phyloP scores from a whole-genome alignment of 2,797 vertebrate genomes.

The Urocyon cinereoargenteus region DNA sequence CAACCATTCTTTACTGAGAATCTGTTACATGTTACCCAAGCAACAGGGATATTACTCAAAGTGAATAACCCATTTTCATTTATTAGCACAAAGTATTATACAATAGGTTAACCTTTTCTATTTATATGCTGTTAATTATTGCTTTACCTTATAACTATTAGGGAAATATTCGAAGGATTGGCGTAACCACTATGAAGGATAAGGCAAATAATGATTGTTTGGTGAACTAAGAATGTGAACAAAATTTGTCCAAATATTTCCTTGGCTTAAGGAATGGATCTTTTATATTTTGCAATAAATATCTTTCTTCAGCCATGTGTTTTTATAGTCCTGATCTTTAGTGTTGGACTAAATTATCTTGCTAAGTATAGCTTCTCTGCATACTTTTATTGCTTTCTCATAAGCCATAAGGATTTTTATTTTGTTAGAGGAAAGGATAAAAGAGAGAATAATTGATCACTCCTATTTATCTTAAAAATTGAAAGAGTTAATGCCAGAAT shows the following conservation, averaged over 20 bases:
- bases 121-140: neutral
- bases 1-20: neutral
- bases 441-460: conserved; percentile 18
- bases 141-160: neutral
- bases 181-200: neutral
- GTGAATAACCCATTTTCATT: neutral
- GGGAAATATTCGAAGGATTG: neutral
- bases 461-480: conserved; percentile 34
- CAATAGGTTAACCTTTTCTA: neutral
- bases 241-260: conserved; percentile 18
- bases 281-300: conserved; percentile 30
- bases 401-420: conserved; percentile 31
- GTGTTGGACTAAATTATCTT: conserved; percentile 53
- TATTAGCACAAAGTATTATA: neutral
- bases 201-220: conserved; percentile 27
- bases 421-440: conserved; percentile 41
- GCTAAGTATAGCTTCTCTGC: neutral
- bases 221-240: conserved; percentile 10
- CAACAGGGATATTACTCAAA: neutral
- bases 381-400: conserved; percentile 36
- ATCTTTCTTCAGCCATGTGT: neutral
- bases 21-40: neutral
- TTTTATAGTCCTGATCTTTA: conserved; percentile 33
- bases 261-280: conserved; percentile 4
- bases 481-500: conserved; percentile 27